These are phyloP conservation scores for Murina feae DNA, from an alignment of 2,113 vertebrate genomes.

Conservation along the genomic window DNA sequence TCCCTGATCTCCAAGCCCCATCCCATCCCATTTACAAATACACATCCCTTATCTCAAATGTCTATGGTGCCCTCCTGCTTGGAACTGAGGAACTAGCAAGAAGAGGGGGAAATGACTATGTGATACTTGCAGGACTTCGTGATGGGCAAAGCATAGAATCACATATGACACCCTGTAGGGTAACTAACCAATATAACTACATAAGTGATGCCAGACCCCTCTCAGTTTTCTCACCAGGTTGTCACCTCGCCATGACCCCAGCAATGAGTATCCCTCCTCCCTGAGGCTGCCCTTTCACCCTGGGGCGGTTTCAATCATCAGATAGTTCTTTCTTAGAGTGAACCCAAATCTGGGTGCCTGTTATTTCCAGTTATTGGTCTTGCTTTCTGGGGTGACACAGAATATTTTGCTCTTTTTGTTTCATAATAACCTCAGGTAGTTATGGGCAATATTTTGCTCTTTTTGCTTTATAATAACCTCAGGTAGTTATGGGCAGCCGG, in stretches of 20 bases:
- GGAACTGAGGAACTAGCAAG: background rate
- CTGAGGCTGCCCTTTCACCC: background rate
- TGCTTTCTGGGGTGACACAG: background rate
- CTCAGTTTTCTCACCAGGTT: background rate
- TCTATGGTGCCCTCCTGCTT: background rate
- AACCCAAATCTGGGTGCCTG: background rate
- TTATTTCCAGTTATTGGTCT: background rate
- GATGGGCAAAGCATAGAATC: background rate
- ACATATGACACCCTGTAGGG: background rate
- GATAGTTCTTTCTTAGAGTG: background rate
- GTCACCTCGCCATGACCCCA: background rate
- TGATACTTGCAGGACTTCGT: background rate
- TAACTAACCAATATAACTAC: background rate
- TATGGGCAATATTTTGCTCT: no score
- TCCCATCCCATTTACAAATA: background rate
- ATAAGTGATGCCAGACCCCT: background rate
- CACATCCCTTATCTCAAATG: background rate
- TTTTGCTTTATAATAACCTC: background rate
- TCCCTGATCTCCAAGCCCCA: background rate
- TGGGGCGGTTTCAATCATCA: background rate
- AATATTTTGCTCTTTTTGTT: background rate
- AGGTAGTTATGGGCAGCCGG: background rate
- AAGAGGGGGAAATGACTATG: background rate
- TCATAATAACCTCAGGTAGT: background rate
- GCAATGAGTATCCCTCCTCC: background rate